A percentile compares a stretch with the other conserved stretches of the same genome.
Conservation (phyloP, 2,888 invertebrate genomes). For the Eupithecia exiguata region DNA sequence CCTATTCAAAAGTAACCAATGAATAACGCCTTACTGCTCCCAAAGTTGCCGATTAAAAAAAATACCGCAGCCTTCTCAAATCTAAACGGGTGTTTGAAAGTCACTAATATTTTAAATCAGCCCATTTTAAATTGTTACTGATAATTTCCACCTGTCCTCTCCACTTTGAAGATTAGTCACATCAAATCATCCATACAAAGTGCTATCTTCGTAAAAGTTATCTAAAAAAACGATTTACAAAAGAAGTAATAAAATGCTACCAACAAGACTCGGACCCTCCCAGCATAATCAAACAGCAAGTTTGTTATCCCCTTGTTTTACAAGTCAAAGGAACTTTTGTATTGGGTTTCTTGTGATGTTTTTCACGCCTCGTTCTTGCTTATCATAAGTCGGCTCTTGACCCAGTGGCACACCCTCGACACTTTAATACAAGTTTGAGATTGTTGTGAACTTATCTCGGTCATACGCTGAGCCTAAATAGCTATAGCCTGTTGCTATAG, state of each 20-base stretch:
- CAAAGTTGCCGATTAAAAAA: not conserved
- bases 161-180: not conserved
- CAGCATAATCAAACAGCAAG: constrained; percentile 23
- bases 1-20: not conserved
- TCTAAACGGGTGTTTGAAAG: too few species aligned
- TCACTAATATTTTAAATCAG: too few species aligned
- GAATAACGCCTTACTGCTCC: not conserved
- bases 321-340: constrained; percentile 37
- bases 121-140: not conserved
- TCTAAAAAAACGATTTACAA: not conserved
- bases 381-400: constrained; percentile 35
- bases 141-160: not conserved
- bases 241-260: constrained; percentile 5
- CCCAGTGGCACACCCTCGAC: constrained; percentile 30
- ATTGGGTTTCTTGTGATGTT: constrained; percentile 29
- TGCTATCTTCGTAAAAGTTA: not conserved
- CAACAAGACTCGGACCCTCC: not conserved
- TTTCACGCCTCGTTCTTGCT: constrained; percentile 26
- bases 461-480: constrained; percentile 9
- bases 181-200: not conserved
- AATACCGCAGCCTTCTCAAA: too few species aligned
- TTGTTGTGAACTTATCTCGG: constrained; percentile 24
- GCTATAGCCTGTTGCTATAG: not conserved
- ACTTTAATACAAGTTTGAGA: constrained; percentile 31
- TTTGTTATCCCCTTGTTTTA: constrained; percentile 26